Evolutionary conservation across 2,797 vertebrate species (phyloP).

Genomic region (Parotocinclus haroldoi): DNA sequence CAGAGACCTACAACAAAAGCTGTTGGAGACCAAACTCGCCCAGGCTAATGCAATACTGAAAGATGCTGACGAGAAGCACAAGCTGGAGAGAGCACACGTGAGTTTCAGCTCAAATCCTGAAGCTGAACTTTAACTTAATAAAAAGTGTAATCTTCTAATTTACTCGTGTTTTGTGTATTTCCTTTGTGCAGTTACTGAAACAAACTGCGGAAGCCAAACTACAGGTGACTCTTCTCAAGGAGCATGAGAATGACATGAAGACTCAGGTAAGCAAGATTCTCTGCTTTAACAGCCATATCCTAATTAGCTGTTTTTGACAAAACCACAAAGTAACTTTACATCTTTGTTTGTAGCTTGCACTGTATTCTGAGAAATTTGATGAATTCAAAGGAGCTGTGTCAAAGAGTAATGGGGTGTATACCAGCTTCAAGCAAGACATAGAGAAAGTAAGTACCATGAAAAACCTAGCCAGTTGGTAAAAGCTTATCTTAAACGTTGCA

Average conservation of each 20-base stretch:
- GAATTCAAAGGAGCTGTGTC: slow-evolving; percentile 94
- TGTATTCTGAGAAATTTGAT: slow-evolving; percentile 97
- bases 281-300: neutral
- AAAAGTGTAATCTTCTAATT: neutral
- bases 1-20: slow-evolving; percentile 93
- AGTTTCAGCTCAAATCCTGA: slow-evolving; percentile 24
- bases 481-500: too few species aligned
- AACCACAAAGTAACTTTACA: neutral
- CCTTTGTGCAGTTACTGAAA: slow-evolving; percentile 79
- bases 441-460: slow-evolving; percentile 83
- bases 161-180: slow-evolving; percentile 1
- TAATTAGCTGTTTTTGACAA: neutral
- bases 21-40: slow-evolving; percentile 90
- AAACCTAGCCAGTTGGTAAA: neutral
- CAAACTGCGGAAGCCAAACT: slow-evolving; percentile 85
- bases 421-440: slow-evolving; percentile 96
- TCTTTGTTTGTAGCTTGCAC: slow-evolving; percentile 76
- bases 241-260: slow-evolving; percentile 85
- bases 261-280: slow-evolving; percentile 75
- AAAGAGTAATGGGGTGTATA: slow-evolving; percentile 94
- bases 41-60: slow-evolving; percentile 89
- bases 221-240: slow-evolving; percentile 85
- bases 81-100: slow-evolving; percentile 88
- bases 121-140: neutral
- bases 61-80: slow-evolving; percentile 83